phyloP scores from a whole-genome alignment of 2,113 vertebrate genomes.

The Pleuronectes platessa region DNA sequence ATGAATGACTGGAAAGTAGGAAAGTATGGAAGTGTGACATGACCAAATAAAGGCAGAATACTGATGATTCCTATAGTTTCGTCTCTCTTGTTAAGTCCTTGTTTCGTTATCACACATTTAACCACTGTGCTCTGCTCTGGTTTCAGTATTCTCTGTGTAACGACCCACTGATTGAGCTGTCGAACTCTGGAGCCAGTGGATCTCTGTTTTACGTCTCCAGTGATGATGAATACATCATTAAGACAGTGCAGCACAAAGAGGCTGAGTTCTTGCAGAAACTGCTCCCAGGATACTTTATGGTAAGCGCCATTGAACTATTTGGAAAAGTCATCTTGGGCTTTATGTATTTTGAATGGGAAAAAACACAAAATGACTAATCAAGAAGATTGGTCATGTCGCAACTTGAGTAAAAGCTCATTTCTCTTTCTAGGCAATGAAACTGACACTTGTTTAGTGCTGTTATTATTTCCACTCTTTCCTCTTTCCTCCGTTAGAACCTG shows the following conservation, averaged over 20 bases:
- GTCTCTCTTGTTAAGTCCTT: not conserved
- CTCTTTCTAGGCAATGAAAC: not conserved
- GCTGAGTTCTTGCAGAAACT: slow-evolving; percentile 96
- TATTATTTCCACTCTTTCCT: not conserved
- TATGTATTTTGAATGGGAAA: too few relatives aligned
- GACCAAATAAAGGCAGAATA: not conserved
- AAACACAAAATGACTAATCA: too few relatives aligned
- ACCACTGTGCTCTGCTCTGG: slow-evolving; percentile 20
- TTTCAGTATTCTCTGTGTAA: slow-evolving; percentile 91
- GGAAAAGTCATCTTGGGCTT: too few relatives aligned
- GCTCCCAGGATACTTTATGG: slow-evolving; percentile 96
- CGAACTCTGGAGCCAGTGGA: slow-evolving; percentile 92
- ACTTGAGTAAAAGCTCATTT: too few relatives aligned
- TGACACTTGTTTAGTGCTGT: too few relatives aligned
- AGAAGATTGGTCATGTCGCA: too few relatives aligned
- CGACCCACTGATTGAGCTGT: slow-evolving; percentile 91
- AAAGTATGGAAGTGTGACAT: slow-evolving; percentile 4
- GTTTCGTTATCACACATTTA: slow-evolving; percentile 10
- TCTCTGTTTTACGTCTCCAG: slow-evolving; percentile 94
- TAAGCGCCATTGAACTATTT: slow-evolving; percentile 64
- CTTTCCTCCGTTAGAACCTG: slow-evolving; percentile 84
- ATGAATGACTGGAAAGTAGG: slow-evolving; percentile 32
- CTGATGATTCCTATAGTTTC: not conserved
- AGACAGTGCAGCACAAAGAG: slow-evolving; percentile 97
- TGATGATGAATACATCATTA: slow-evolving; percentile 96